Percentiles rank a stretch among this genome's conserved stretches.
These are phyloP conservation scores for Synanceia verrucosa DNA, from an alignment of 2,797 vertebrate genomes.

Conservation along the genomic window DNA sequence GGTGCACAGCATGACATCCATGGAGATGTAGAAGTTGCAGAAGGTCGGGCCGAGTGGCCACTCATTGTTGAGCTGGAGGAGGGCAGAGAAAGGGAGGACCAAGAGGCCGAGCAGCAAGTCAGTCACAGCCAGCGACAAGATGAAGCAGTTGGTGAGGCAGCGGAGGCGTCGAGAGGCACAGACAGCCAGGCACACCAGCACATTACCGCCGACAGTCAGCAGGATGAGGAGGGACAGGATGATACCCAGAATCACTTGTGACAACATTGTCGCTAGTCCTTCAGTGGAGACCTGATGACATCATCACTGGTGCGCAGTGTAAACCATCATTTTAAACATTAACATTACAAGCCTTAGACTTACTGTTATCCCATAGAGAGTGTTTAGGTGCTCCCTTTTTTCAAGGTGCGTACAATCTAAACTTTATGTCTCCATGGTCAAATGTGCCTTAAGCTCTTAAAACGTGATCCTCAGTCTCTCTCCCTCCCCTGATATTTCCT, in stretches of 20 bases:
- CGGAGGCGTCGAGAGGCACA: slow-evolving; percentile 88
- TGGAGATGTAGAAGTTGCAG: slow-evolving; percentile 97
- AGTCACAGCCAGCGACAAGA: slow-evolving; percentile 94
- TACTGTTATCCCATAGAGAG: not conserved
- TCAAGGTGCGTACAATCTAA: not conserved
- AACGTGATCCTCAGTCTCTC: not conserved
- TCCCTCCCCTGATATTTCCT: not conserved
- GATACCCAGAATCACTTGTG: slow-evolving; percentile 77
- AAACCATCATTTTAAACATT: slow-evolving; percentile 23
- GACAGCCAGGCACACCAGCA: slow-evolving; percentile 93
- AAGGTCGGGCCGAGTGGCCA: slow-evolving; percentile 94
- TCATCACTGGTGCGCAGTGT: slow-evolving; percentile 11
- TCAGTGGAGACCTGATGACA: slow-evolving; percentile 67
- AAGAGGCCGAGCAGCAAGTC: slow-evolving; percentile 94
- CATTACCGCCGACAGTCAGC: slow-evolving; percentile 91
- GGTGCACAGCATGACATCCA: slow-evolving; percentile 98
- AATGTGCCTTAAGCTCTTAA: not conserved
- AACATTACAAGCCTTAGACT: not conserved
- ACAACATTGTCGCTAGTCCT: slow-evolving; percentile 69
- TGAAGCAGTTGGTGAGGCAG: slow-evolving; percentile 96
- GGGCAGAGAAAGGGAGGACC: slow-evolving; percentile 96
- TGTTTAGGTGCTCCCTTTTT: not conserved
- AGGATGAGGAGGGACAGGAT: slow-evolving; percentile 85
- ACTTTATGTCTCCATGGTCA: not conserved
- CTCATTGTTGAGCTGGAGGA: slow-evolving; percentile 88